Conservation (phyloP, 2,113 vertebrate species). For the Ciconia boyciana region DNA sequence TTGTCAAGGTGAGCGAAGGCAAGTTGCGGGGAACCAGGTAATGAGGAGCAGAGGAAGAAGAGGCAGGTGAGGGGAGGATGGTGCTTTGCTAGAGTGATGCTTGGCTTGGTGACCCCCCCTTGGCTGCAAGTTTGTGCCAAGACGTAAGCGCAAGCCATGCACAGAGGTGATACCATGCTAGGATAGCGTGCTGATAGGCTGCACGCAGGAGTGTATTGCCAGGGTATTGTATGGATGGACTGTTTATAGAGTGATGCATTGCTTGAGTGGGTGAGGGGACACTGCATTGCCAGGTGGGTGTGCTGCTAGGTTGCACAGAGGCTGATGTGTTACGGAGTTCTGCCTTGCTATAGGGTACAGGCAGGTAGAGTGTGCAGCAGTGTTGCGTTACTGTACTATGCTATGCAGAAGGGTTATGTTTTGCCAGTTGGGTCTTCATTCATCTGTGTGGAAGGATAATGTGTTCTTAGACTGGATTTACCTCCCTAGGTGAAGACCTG, state of each 20-base stretch:
- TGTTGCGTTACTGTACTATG: not conserved
- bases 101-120: not conserved
- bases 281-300: not conserved
- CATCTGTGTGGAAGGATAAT: not conserved
- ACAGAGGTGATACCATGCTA: not conserved
- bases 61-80: not conserved
- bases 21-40: not conserved
- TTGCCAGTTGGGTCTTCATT: not conserved
- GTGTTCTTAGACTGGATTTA: not conserved
- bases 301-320: not conserved
- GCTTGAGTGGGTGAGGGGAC: not conserved
- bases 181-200: not conserved
- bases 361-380: not conserved
- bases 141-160: not conserved
- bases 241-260: not conserved
- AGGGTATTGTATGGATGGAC: not conserved
- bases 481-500: slow-evolving; percentile 92
- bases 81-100: not conserved
- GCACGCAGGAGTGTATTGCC: not conserved
- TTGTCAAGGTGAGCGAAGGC: slow-evolving; percentile 85
- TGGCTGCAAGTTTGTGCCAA: not conserved
- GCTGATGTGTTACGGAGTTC: not conserved
- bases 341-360: not conserved
- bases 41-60: not conserved
- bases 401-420: not conserved